Evolutionary conservation across 2,888 invertebrate species (phyloP), one percentile per base, ranked within the genome.

Genomic region (Chironomus riparius): DNA sequence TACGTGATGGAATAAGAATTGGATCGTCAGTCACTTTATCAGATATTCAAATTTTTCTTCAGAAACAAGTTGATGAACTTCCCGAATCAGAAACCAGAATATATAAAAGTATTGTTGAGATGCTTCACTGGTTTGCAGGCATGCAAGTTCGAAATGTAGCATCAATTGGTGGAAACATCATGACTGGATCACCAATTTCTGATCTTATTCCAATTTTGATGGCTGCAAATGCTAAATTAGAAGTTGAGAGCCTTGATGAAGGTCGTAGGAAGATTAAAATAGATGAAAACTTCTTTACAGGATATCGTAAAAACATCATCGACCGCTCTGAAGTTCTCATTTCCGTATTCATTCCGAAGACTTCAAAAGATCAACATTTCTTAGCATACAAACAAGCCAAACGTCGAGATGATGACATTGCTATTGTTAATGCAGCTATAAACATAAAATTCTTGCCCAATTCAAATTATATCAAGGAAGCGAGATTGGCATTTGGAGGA

Each of bases 171-270:
- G 97, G 98, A 28, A 97, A 98, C 83, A 92, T 98, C 78, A 91
- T 97, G 86, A 97, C 97, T 0, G 94, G 94, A 15, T 97, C 97
- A 84, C 97, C 98, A 0, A 97, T 98, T 82, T 97, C 97, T 0
- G 98, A 98, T 85, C 87, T 98, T 81, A 95, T 95, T 84, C 97
- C 97, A 0, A 90, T 98, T 79, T 88, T 97, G 77, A 89, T 95
- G 87, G 94, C 97, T 0, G 89, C 91, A 74, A 86, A 87, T 71
- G 87, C 89, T 21, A 85, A 86, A 78, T 81, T 95, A 12, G 88
- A 89, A 79, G 84, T 94, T 0, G 84, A 85, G 47, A 92, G 90
- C 79, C 83, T 83, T 68, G 83, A 82, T 5, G 81, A 82, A 13
- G 89, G 89, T 0, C 80, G 79, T 4, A 86, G 91, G 79, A 85